phyloP scores from a whole-genome alignment of 92 coral and sea anemone species.

The Phymanthus crucifer region DNA sequence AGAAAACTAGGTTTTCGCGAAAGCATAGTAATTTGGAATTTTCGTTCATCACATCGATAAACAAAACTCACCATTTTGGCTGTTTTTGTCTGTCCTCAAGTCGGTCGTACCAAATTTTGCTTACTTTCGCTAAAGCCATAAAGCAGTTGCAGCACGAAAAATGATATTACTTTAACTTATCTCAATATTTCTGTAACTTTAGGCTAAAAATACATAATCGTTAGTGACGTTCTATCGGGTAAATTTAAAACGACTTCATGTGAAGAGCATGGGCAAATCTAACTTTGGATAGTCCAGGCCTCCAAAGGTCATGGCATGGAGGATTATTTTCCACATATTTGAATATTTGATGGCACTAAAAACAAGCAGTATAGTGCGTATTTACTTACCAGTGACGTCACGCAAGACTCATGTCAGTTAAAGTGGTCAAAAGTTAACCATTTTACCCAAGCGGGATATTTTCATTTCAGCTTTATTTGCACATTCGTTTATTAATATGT shows the following conservation, averaged over 20 bases:
- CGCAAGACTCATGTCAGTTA: no score
- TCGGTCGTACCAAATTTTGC: conserved; percentile 77
- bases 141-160: conserved; percentile 52
- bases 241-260: neutral
- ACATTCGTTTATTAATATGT: no score
- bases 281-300: neutral
- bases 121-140: conserved; percentile 83
- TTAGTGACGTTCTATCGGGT: neutral
- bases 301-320: neutral
- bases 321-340: neutral
- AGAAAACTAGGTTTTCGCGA: no score
- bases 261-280: neutral
- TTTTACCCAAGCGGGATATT: no score
- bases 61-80: conserved; percentile 61
- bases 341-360: neutral
- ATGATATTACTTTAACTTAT: neutral
- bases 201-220: neutral
- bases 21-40: no score
- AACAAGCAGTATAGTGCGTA: no score
- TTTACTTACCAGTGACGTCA: conserved; percentile 5
- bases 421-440: no score
- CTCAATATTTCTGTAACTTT: neutral
- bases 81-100: conserved; percentile 68
- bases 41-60: no score
- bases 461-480: no score